Conservation (phyloP, 2,797 vertebrate species). For the Myotis daubentonii region DNA sequence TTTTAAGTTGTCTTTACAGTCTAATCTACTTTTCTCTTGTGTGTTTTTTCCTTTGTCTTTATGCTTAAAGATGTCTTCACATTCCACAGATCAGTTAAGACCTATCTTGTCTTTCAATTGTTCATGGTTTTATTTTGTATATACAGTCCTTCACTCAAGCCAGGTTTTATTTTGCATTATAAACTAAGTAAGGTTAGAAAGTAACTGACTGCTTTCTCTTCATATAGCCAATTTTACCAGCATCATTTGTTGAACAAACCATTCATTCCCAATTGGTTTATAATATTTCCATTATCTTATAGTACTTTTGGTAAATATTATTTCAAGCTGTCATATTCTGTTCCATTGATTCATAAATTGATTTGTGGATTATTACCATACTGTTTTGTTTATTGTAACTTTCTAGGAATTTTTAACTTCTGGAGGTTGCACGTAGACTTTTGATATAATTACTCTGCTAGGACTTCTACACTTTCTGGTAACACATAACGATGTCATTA, state of each 20-base stretch:
- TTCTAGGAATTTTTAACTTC: not conserved
- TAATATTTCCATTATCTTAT: not conserved
- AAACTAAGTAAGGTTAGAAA: not conserved
- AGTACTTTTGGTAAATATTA: not conserved
- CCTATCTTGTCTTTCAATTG: not conserved
- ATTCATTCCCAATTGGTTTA: not conserved
- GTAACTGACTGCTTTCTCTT: not conserved
- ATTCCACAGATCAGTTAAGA: not conserved
- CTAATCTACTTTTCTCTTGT: not conserved
- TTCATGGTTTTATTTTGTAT: not conserved
- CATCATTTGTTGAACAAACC: not conserved
- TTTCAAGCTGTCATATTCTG: not conserved
- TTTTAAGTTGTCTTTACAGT: not conserved
- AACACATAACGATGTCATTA: not conserved
- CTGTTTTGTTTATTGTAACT: not conserved
- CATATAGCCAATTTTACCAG: not conserved
- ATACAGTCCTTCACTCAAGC: not conserved
- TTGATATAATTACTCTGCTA: not conserved
- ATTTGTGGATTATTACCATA: not conserved
- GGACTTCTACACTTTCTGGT: not conserved
- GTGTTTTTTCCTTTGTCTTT: not conserved
- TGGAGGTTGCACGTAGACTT: not conserved
- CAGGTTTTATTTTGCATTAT: not conserved
- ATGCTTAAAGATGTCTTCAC: not conserved
- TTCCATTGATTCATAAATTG: not conserved